Base-by-base conservation (phyloP, 2,113 vertebrate genomes). In the Cricetomys ansorgei region DNA sequence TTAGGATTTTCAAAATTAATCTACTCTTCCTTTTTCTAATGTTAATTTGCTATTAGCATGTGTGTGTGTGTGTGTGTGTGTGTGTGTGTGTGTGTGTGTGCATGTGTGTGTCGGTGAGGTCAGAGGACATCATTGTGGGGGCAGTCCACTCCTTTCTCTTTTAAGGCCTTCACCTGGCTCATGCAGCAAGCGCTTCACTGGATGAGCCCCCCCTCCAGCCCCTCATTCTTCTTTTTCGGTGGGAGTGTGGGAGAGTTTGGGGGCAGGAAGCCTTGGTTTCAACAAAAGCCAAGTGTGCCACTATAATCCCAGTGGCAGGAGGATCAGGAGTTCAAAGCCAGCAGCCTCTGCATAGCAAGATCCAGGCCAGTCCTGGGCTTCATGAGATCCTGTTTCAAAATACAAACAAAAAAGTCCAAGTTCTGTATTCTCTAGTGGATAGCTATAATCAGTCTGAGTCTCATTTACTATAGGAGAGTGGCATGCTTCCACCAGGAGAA, bases 1-100 rank as follows among this genome's bases (percentile, higher is more conserved):
- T 29, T 88, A 94, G 25, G 57, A 62, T 77, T 37, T 96, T 50
- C 73, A 97, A 94, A 91, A 73, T 73, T 79, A 91, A 90, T 65
- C 70, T 12, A 76, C 37, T 55, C 27, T 96, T 88, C 21, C 79
- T 90, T 50, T 93, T 64, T 64, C 79, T 64, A 64, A 84, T 65
- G 34, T 50, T 64, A 59, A 62, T 64, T 81, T 81, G 57, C 40
- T 83, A 23, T 81, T 55, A 40, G 23, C n/a, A 5, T 19, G 9
- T 50, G 45, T 31, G 15, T 50, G 7, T 34, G 45, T 50, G 27
- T 76, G 27, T 59, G 53, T 23, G 1, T 19, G 48, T 9, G 0
- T 50, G 13, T 45, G 27, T 29, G 37, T 40, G n/a, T 72, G 70
- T 40, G 70, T 72, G 21, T 73, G 40, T 73, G 69, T 72, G 43